Evolutionary conservation across 2,888 invertebrate genomes (phyloP).

Genomic region (Philopedon plagiatum): DNA sequence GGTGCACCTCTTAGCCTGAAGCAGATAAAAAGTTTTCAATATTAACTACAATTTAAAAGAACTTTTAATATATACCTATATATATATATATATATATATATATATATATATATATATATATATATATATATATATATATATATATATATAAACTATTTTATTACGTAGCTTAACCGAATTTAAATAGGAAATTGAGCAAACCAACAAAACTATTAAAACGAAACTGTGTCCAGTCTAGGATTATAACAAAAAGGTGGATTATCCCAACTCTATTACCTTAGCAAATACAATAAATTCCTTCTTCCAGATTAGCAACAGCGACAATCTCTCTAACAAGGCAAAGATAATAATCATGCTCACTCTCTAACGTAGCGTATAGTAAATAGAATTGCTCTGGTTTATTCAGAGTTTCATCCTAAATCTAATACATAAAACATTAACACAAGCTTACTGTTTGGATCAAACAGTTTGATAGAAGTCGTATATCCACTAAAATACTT

Average conservation of each 20-base stretch:
- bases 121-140: too few relatives aligned
- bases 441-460: not conserved
- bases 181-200: not conserved
- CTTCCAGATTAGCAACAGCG: constrained; percentile 15
- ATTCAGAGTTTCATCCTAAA: constrained; percentile 2
- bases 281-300: constrained; percentile 11
- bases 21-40: too few relatives aligned
- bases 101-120: too few relatives aligned
- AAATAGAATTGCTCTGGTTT: constrained; percentile 39
- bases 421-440: constrained; percentile 22
- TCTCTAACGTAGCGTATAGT: constrained; percentile 36
- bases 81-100: too few relatives aligned
- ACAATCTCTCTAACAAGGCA: constrained; percentile 25
- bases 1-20: too few relatives aligned
- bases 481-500: not conserved
- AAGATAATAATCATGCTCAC: constrained; percentile 32
- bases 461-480: not conserved
- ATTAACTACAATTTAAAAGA: too few relatives aligned
- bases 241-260: not conserved
- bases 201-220: not conserved
- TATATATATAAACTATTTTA: too few relatives aligned
- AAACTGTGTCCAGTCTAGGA: not conserved
- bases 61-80: too few relatives aligned
- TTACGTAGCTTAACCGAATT: too few relatives aligned
- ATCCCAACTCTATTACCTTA: not conserved